Evolutionary conservation across 2,888 invertebrate species (phyloP).

Genomic region (Cerceris ruficornis): DNA sequence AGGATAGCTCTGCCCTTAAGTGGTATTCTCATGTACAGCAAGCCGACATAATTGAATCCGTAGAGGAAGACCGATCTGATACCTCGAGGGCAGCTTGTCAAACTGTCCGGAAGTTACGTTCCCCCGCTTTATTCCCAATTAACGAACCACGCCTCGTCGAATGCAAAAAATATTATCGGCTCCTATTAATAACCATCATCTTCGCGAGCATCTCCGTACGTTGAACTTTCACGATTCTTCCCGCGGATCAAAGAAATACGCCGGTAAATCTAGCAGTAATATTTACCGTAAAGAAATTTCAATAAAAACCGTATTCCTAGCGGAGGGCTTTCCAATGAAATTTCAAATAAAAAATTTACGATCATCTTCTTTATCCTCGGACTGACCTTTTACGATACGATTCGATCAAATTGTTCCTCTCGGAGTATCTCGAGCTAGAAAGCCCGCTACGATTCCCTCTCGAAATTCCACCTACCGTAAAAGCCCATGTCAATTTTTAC

Average conservation of each 20-base stretch:
- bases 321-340: conserved; percentile 31
- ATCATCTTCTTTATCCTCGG: neutral
- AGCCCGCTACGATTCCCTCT: neutral
- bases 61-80: conserved; percentile 44
- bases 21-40: conserved; percentile 53
- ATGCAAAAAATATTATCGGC: neutral
- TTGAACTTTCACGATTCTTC: neutral
- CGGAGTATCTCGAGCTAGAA: neutral
- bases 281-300: conserved; percentile 14
- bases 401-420: conserved; percentile 7
- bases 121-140: conserved; percentile 13
- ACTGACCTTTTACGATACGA: conserved; percentile 16
- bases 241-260: too few species aligned
- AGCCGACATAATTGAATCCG: conserved; percentile 56
- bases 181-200: too few species aligned
- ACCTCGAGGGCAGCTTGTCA: conserved; percentile 34
- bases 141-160: neutral
- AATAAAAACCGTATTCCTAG: conserved; percentile 35
- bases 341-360: conserved; percentile 46
- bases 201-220: too few species aligned
- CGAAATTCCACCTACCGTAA: neutral
- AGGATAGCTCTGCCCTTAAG: conserved; percentile 55
- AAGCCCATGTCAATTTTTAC: neutral
- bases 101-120: conserved; percentile 12
- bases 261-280: neutral